A percentile compares a stretch with the other conserved stretches of the same genome.
Conservation (phyloP, 2,888 invertebrate species). For the Holacanthella duospinosa region DNA sequence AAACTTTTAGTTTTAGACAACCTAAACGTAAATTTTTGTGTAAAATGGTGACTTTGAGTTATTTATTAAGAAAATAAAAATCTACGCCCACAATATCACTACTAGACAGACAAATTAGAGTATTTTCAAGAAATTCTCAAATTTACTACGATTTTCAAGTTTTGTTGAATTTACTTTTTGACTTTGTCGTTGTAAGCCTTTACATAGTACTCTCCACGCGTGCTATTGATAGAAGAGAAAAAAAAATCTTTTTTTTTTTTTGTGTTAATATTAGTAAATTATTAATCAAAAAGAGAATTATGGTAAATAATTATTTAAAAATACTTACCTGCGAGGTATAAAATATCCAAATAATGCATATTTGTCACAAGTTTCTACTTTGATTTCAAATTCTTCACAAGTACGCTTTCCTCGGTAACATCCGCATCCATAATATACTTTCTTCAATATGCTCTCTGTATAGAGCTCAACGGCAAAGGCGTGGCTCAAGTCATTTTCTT, state of each 20-base stretch:
- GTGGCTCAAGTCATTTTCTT: background rate
- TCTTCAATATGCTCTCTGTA: background rate
- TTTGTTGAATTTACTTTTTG: no score
- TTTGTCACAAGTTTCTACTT: background rate
- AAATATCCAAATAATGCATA: background rate
- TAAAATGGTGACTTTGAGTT: background rate
- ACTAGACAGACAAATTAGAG: no score
- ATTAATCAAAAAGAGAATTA: background rate
- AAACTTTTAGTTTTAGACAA: background rate
- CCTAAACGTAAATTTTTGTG: background rate
- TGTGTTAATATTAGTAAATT: no score
- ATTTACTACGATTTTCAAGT: no score
- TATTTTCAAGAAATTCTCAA: no score
- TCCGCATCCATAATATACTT: background rate
- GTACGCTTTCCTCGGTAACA: background rate
- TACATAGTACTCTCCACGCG: background rate
- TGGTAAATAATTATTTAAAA: background rate
- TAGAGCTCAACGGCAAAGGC: background rate
- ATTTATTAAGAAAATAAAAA: constrained; percentile 2
- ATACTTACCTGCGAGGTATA: background rate
- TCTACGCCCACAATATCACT: background rate
- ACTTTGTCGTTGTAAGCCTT: background rate
- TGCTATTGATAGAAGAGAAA: background rate
- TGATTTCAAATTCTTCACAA: background rate
- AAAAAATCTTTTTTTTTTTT: background rate